Evolutionary conservation across 1,140 invertebrate species (phyloP).

Genomic region (Temnothorax curvispinosus): DNA sequence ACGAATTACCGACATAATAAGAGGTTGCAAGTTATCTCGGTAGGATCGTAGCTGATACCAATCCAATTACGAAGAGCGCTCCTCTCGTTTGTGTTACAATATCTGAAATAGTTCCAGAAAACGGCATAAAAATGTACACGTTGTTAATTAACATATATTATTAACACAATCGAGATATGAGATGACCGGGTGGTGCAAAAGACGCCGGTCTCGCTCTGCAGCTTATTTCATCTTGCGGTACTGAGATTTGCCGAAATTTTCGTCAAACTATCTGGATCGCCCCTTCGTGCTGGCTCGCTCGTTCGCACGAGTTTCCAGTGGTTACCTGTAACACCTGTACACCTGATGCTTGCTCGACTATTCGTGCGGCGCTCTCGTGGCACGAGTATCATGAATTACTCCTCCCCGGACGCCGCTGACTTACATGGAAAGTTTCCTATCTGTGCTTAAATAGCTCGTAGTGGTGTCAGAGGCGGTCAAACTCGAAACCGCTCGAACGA

Average conservation of each 20-base stretch:
- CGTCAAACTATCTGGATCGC: not conserved
- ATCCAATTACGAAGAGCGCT: not conserved
- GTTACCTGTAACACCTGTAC: constrained; percentile 53
- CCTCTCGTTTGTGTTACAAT: not conserved
- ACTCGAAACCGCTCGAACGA: constrained; percentile 40
- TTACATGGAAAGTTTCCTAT: constrained; percentile 54
- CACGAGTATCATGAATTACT: constrained; percentile 55
- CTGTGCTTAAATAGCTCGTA: constrained; percentile 51
- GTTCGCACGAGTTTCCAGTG: constrained; percentile 20
- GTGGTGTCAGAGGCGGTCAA: constrained; percentile 36
- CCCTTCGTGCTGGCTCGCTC: constrained; percentile 34
- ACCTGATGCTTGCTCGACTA: constrained; percentile 38
- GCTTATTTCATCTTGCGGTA: not conserved
- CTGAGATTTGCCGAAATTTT: not conserved
- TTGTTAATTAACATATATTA: not conserved
- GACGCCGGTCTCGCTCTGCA: not conserved
- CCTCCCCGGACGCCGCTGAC: constrained; percentile 47
- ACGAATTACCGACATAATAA: constrained; percentile 43
- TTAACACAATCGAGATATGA: not conserved
- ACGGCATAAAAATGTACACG: too few relatives aligned
- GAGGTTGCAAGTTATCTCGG: constrained; percentile 36
- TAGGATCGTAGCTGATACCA: constrained; percentile 36
- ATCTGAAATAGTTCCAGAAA: not conserved
- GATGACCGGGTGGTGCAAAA: not conserved
- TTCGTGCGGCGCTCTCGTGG: constrained; percentile 39